Evolutionary conservation across 2,888 invertebrate genomes (phyloP), one percentile per base, ranked within the genome.

Genomic region (Polietes domitor): DNA sequence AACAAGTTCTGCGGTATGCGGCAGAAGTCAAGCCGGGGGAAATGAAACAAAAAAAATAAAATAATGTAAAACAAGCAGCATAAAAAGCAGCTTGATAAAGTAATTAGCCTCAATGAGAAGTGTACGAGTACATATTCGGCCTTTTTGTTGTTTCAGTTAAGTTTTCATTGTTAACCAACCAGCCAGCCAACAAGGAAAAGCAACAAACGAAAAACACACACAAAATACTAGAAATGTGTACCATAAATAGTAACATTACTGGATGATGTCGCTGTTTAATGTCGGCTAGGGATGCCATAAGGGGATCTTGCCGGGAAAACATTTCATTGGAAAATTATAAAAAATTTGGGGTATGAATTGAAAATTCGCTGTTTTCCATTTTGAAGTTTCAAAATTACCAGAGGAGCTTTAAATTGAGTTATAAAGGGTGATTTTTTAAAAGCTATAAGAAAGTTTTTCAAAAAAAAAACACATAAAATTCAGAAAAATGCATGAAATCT

Each of bases 31-130:
- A 32, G 32, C 32, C 4, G 37, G 37, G 9, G 37, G 9, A 37
- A 37, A 3, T 9, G 37, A 12, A 37, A 3, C 7, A 12, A 9
- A 9, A 9, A 12, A 1, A 32, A 32, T 5, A 32, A 9, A 37
- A 7, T 21, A 78, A 50, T 74, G 65, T 76, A 17, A 43, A 68
- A 55, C 63, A 80, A 58, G 24, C 58, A 41, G 41, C 43, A 43
- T 32, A 28, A 58, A 53, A 78, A 78, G 24, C 68, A 28, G 24
- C 68, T 81, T 84, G 81, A 81, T 81, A 84, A 84, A 84, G 84
- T 79, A 84, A 84, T 84, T 84, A 84, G 81, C 71, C 78, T 70
- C 81, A 84, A 84, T 81, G 78, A 84, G 77, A 71, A 21, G 63
- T 50, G 58, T 24, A 17, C 5, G n/a, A 15, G 61, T 17, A 28